A percentile compares a stretch with the other conserved stretches of the same genome.
phyloP scores from a whole-genome alignment of 2,797 vertebrate genomes.

The Xiphophorus birchmanni region DNA sequence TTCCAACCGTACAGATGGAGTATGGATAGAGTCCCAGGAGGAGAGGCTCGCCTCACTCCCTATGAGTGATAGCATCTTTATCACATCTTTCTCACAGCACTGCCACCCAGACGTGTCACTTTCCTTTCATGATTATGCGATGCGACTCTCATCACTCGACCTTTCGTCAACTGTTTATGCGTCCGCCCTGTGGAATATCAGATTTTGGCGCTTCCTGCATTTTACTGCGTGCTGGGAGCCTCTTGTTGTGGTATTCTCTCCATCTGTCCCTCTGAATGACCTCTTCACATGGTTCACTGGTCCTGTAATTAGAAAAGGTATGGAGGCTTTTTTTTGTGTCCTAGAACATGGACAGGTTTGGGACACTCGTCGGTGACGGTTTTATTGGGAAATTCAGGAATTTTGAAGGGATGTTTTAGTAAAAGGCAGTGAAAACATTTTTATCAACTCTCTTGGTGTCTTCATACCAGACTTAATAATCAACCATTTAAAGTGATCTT shows the following conservation, averaged over 20 bases:
- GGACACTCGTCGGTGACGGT: constrained; percentile 9
- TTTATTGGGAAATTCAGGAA: constrained; percentile 3
- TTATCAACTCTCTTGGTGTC: neutral
- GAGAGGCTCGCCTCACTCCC: constrained; percentile 60
- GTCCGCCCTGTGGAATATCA: constrained; percentile 43
- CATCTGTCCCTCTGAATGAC: constrained; percentile 64
- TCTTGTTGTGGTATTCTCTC: constrained; percentile 64
- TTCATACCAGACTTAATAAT: neutral
- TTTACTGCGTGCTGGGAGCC: constrained; percentile 45
- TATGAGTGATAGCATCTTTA: constrained; percentile 75
- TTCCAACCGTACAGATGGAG: constrained; percentile 80
- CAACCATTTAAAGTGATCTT: neutral
- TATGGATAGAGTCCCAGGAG: constrained; percentile 68
- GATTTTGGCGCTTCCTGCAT: constrained; percentile 50
- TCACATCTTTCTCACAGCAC: constrained; percentile 57
- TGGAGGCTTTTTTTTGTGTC: constrained; percentile 7
- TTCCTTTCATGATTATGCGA: constrained; percentile 14
- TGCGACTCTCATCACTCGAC: constrained; percentile 16
- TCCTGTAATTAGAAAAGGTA: constrained; percentile 59
- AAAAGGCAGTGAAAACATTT: neutral
- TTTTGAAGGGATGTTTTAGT: neutral
- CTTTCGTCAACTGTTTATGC: constrained; percentile 40
- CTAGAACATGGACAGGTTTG: constrained; percentile 26
- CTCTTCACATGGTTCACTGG: constrained; percentile 56
- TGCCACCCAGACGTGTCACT: constrained; percentile 36